These are phyloP conservation scores for Leptinotarsa undecemlineata DNA, from an alignment of 1,140 invertebrate genomes.

Conservation along the genomic window DNA sequence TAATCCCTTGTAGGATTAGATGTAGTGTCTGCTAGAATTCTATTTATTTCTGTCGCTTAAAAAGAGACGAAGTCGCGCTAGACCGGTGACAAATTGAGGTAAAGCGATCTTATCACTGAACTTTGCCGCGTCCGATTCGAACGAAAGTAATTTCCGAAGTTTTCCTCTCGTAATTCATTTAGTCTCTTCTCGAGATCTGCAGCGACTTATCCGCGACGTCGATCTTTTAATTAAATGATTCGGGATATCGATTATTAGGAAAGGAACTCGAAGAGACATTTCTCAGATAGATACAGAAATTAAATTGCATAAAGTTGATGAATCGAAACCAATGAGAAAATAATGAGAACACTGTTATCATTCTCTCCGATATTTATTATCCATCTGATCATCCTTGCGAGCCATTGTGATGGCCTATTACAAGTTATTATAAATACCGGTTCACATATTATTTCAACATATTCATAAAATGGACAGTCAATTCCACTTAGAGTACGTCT, in stretches of 20 bases:
- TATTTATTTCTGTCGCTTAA: constrained; percentile 14
- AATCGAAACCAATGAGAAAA: too few relatives aligned
- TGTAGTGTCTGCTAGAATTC: neutral
- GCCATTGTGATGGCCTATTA: too few relatives aligned
- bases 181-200: constrained; percentile 7
- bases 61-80: constrained; percentile 21
- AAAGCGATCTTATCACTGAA: constrained; percentile 9
- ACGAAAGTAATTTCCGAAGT: constrained; percentile 18
- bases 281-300: too few relatives aligned
- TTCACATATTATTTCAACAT: too few relatives aligned
- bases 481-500: too few relatives aligned
- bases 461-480: too few relatives aligned
- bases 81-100: constrained; percentile 25
- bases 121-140: neutral
- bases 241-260: neutral
- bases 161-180: constrained; percentile 27
- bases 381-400: too few relatives aligned
- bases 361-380: too few relatives aligned
- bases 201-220: constrained; percentile 3
- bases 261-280: constrained; percentile 3
- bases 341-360: too few relatives aligned
- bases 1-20: constrained; percentile 15
- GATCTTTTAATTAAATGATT: constrained; percentile 15
- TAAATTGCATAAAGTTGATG: too few relatives aligned
- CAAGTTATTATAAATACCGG: too few relatives aligned